Evolutionary conservation across 1,140 invertebrate species (phyloP).

Genomic region (Galendromus occidentalis): DNA sequence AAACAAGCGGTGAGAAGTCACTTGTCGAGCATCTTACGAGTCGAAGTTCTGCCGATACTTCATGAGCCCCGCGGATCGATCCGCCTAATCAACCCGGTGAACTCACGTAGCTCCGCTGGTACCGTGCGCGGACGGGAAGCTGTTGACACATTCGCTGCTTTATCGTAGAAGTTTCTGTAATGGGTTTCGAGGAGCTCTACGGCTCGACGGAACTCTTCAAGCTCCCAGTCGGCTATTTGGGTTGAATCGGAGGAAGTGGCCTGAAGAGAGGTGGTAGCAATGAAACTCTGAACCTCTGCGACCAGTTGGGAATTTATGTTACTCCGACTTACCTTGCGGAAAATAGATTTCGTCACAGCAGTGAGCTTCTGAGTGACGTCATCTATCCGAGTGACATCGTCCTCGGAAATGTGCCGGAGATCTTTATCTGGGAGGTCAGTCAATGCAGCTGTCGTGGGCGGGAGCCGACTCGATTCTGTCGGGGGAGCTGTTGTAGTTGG

Average conservation of each 20-base stretch:
- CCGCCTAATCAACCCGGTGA: not conserved
- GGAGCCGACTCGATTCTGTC: not conserved
- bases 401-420: not conserved
- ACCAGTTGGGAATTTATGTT: too few species aligned
- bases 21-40: not conserved
- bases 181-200: conserved; percentile 7
- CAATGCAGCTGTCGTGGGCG: not conserved
- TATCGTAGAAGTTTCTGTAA: not conserved
- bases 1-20: not conserved
- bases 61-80: not conserved
- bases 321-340: not conserved
- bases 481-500: not conserved
- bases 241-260: not conserved
- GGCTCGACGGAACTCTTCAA: conserved; percentile 4
- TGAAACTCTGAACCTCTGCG: too few species aligned
- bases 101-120: not conserved
- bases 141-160: too few species aligned
- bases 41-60: not conserved
- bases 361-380: conserved; percentile 4
- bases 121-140: too few species aligned
- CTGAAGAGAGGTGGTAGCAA: too few species aligned
- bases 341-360: conserved; percentile 1
- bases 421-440: not conserved
- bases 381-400: not conserved
- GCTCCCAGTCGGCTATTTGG: not conserved